Evolutionary conservation across 2,888 invertebrate genomes (phyloP), one percentile per base, ranked within the genome.

Genomic region (Erebia epiphron): DNA sequence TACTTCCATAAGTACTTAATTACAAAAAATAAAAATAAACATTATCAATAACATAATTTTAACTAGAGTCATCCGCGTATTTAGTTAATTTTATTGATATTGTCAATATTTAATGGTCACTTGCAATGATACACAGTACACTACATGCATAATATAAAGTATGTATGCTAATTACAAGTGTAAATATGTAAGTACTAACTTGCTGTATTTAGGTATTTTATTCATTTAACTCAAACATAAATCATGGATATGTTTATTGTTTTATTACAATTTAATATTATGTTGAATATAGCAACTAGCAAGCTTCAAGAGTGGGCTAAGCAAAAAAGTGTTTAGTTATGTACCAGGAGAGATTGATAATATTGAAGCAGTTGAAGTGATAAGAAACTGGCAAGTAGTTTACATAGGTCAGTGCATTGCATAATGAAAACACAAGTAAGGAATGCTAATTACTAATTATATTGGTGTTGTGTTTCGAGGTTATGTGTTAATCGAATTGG

Each of bases 391-490:
- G 21, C 21, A 49, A 62, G 62, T 60, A 60, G 35, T 71, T 50
- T 69, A 56, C 70, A 70, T 67, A 46, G 61, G 61, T 21, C 65
- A 71, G 69, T 73, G 62, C 70, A 77, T 90, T 88, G 82, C 88
- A 90, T 89, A 91, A 90, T 87, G 80, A 80, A 84, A 84, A 82
- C 78, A 75, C 67, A 65, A 81, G 76, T 80, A 76, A 83, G 77
- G 83, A 88, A 88, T 88, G 83, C 78, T 89, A 90, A 90, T 89
- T 86, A 86, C 78, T 74, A 79, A 82, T 77, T 86, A 78, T 74
- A 79, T 63, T 80, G 78, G 79, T 79, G 78, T 75, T 83, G 82
- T 79, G 78, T 87, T 91, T 84, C 66, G 82, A 92, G 92, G 92
- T 92, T 92, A 92, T 78, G 80, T 76, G 79, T 73, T 68, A 79